phyloP scores from a whole-genome alignment of 1,140 invertebrate genomes.

The Zaprionus nigranus region DNA sequence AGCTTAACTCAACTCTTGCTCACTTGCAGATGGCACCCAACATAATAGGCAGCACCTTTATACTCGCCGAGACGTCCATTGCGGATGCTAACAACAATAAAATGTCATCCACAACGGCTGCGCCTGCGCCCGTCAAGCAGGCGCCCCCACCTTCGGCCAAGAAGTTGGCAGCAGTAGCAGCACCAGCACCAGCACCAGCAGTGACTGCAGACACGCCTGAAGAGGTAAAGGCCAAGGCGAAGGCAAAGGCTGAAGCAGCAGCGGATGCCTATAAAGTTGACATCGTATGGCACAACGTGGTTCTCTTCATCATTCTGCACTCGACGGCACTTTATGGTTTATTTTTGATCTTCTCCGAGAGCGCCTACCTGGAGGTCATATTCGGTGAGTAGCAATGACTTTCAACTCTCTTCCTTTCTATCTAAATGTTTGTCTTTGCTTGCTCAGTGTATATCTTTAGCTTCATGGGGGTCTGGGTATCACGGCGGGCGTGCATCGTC shows the following conservation, averaged over 20 bases:
- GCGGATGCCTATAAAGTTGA: slow-evolving; percentile 73
- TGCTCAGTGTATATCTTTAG: slow-evolving; percentile 59
- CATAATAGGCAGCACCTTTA: slow-evolving; percentile 82
- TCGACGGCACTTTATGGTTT: slow-evolving; percentile 88
- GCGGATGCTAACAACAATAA: slow-evolving; percentile 78
- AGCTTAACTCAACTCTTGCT: not conserved
- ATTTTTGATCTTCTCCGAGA: slow-evolving; percentile 87
- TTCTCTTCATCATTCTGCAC: slow-evolving; percentile 89
- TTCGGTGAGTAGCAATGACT: slow-evolving; percentile 86
- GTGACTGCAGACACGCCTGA: not conserved
- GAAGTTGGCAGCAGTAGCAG: slow-evolving; percentile 12
- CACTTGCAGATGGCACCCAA: slow-evolving; percentile 79
- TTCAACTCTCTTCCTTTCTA: not conserved
- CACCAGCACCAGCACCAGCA: too few relatives aligned
- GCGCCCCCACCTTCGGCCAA: slow-evolving; percentile 30
- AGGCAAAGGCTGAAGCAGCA: slow-evolving; percentile 43
- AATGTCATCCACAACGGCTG: slow-evolving; percentile 47
- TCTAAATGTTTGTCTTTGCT: not conserved
- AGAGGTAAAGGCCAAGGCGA: slow-evolving; percentile 12
- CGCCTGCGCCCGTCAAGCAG: slow-evolving; percentile 29
- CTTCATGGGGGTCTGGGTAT: slow-evolving; percentile 87
- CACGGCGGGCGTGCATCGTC: slow-evolving; percentile 93
- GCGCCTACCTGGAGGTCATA: slow-evolving; percentile 86
- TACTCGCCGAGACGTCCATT: slow-evolving; percentile 78
- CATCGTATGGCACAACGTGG: slow-evolving; percentile 91